Evolutionary conservation across 92 coral and sea anemone species (phyloP), one percentile per base, ranked within the genome.

Genomic region (Ricordea florida): DNA sequence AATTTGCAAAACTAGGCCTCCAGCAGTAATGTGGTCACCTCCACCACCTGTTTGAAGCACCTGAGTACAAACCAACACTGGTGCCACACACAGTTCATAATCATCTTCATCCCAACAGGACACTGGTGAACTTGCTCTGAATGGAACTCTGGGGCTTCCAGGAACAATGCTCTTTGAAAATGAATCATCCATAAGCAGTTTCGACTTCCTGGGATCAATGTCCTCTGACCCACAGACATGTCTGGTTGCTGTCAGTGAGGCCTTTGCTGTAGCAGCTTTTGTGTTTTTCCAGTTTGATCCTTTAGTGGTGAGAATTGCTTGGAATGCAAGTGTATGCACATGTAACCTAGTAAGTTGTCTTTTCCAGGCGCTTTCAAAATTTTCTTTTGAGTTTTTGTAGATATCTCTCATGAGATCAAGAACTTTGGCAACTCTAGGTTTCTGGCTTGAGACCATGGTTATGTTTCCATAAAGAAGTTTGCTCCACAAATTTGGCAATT

Each of bases 31-130:
- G 66, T 93, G 92, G 55, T 93, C 98, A 3, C 98, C 98, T 9
- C 98, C 98, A n/a, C 98, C 98, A 35, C 87, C 96, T 3, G 98
- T 93, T 56, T 90, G 98, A 41, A 71, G 65, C 8, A 93, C 86
- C 47, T 90, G 93, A 46, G 98, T 93, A 36, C 98, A 93, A 4
- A 93, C 98, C 28, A 93, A 73, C 36, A 90, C 98, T 24, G 98
- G 98, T 2, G 98, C 96, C 21, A 93, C 90, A 60, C 98, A 93
- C 30, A 93, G 42, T 57, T 90, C 80, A 38, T 85, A 93, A 57
- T 81, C 96, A 20, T 79, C 67, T 57, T 93, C 98, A 44, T 82
- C 74, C 98, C 98, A 93, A 52, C 98, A 93, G 3, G 98, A 79
- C 40, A 93, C 98, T 2, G 98, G 96, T 25, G 58, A 59, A 33